phyloP scores from a whole-genome alignment of 2,797 vertebrate species.

The Chelmon rostratus region DNA sequence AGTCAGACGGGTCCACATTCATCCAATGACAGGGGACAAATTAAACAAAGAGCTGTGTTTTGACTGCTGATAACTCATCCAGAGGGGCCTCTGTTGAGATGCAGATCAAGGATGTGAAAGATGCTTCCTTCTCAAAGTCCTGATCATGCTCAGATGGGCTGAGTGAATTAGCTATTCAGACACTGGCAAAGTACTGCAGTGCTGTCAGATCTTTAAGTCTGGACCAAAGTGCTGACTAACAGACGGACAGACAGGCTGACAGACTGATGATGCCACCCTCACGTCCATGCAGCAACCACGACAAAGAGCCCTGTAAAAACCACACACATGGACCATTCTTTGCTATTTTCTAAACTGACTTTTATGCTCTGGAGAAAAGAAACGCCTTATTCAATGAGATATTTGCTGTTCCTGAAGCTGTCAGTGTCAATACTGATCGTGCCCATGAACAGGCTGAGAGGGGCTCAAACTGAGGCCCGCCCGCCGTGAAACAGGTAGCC shows the following conservation, averaged over 20 bases:
- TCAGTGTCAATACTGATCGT: not conserved
- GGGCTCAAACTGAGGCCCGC: not conserved
- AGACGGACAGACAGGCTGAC: not conserved
- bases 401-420: not conserved
- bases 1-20: too few relatives aligned
- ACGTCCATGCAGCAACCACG: not conserved
- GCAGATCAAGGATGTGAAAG: too few relatives aligned
- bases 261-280: not conserved
- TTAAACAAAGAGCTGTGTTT: too few relatives aligned
- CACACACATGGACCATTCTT: not conserved
- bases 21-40: too few relatives aligned
- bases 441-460: conserved; percentile 27
- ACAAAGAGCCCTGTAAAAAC: not conserved
- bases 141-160: too few relatives aligned
- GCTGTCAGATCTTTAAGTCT: not conserved
- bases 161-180: too few relatives aligned
- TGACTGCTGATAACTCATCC: too few relatives aligned
- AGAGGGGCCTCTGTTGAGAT: too few relatives aligned
- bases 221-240: not conserved
- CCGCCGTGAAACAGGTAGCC: conserved; percentile 5
- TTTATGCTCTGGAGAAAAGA: not conserved
- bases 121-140: too few relatives aligned
- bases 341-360: not conserved
- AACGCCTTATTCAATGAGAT: not conserved
- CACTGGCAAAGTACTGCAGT: too few relatives aligned